phyloP scores from a whole-genome alignment of 2,888 invertebrate species.

The Eulithis testata region DNA sequence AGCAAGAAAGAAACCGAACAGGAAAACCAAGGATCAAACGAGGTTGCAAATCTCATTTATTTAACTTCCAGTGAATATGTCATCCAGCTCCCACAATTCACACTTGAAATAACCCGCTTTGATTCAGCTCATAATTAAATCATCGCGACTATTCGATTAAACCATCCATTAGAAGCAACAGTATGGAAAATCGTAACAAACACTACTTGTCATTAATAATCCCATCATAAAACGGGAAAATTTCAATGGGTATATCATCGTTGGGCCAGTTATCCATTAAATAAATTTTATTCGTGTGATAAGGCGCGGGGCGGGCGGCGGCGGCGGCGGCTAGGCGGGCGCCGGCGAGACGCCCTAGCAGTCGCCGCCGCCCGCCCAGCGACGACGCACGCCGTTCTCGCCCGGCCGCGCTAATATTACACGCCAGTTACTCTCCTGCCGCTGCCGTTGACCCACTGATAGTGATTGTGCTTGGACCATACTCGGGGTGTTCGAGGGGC shows the following conservation, averaged over 20 bases:
- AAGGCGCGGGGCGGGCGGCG: conserved; percentile 73
- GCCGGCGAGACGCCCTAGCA: conserved; percentile 73
- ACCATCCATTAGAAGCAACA: conserved; percentile 45
- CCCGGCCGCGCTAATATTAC: conserved; percentile 70
- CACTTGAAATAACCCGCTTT: conserved; percentile 26
- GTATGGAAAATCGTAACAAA: conserved; percentile 55
- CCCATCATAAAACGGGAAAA: conserved; percentile 64
- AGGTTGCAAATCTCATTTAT: conserved; percentile 20
- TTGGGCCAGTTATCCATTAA: conserved; percentile 77
- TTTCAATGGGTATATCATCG: conserved; percentile 73
- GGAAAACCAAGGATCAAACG: conserved; percentile 24
- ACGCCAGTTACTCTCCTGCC: conserved; percentile 67
- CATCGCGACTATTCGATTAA: conserved; percentile 22
- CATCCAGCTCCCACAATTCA: conserved; percentile 17
- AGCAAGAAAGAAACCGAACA: conserved; percentile 5
- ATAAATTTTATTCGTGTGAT: conserved; percentile 82
- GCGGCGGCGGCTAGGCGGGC: conserved; percentile 70
- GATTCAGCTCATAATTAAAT: conserved; percentile 31
- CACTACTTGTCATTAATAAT: conserved; percentile 66
- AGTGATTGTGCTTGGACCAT: conserved; percentile 67
- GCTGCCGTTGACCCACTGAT: conserved; percentile 68
- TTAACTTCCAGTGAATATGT: conserved; percentile 14
- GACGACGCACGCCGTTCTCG: conserved; percentile 61
- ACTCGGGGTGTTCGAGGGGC: conserved; percentile 55
- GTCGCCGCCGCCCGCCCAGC: conserved; percentile 68